A percentile compares a stretch with the other conserved stretches of the same genome.
Evolutionary conservation across 2,797 vertebrate species (phyloP).

Genomic region (Hoplostethus atlanticus): DNA sequence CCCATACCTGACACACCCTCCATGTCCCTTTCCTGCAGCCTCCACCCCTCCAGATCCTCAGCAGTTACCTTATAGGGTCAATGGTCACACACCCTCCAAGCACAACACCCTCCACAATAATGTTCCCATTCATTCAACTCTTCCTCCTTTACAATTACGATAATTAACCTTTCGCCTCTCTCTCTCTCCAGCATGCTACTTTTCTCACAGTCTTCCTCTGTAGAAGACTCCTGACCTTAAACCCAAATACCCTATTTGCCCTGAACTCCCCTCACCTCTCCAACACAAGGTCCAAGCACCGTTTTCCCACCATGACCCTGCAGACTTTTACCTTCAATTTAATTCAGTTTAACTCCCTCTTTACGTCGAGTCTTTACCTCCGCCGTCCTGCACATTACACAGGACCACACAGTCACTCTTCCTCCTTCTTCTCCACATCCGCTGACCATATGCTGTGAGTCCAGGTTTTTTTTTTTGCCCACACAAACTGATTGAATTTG

Average conservation of each 20-base stretch:
- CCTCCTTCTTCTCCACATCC: not conserved
- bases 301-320: not conserved
- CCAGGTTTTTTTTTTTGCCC: not conserved
- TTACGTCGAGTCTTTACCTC: no score
- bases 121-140: conserved; percentile 12
- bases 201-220: not conserved
- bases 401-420: no score
- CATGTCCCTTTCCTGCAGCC: conserved; percentile 15
- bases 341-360: not conserved
- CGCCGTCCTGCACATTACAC: no score
- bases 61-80: not conserved
- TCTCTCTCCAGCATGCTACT: not conserved
- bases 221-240: not conserved
- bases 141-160: conserved; percentile 11
- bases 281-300: not conserved
- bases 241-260: not conserved
- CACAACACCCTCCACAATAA: conserved; percentile 3
- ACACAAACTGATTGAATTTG: not conserved
- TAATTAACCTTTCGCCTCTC: conserved; percentile 9
- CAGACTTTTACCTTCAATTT: not conserved
- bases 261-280: not conserved
- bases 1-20: conserved; percentile 33
- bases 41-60: not conserved
- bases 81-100: not conserved
- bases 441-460: not conserved